Evolutionary conservation across 2,888 invertebrate species (phyloP), one percentile per base, ranked within the genome.

Genomic region (Nomada goodeniana): DNA sequence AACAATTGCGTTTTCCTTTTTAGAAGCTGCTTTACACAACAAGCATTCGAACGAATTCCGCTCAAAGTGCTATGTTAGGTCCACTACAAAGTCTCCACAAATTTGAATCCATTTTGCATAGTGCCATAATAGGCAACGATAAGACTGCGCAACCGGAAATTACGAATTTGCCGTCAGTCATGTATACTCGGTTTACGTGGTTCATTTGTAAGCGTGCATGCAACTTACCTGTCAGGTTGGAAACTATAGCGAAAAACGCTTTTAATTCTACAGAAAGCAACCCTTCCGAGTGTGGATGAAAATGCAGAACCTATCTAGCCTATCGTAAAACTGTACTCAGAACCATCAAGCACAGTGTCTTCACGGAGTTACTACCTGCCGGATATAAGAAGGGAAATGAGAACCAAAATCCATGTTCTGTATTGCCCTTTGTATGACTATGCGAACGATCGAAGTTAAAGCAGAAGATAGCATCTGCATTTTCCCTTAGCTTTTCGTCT

Each of bases 301-400:
- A 67, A 50, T 15, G 5, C 23, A 2, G 44, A 52, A 63, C 36
- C 67, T 67, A 77, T 71, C 60, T 26, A 20, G 26, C 11, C 29
- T 52, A 18, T 18, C 60, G 23, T 52, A 36, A 63, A 55, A 78
- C 50, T 67, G 26, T 61, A 60, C 15, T 50, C 44, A 7, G 53
- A 42, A 67, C 77, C 20, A 47, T 64, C 26, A 20, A 61, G 63
- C 0, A 26, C 36, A 1, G 50, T 18, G 57, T 29, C 68, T 59
- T 10, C 59, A 4, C 44, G 50, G 23, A 23, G 53, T 15, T 29
- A 47, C 52, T 68, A 71, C 75, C 67, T 52, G 57, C 64, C 73
- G 83, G 83, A 83, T 81, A 83, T 83, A 65, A 76, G 71, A 9
- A 63, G 68, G 83, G 83, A 82, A 82, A 83, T 83, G 83, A 82